These are phyloP conservation scores for Danaus plexippus DNA, from an alignment of 1,140 invertebrate genomes.

Conservation along the genomic window DNA sequence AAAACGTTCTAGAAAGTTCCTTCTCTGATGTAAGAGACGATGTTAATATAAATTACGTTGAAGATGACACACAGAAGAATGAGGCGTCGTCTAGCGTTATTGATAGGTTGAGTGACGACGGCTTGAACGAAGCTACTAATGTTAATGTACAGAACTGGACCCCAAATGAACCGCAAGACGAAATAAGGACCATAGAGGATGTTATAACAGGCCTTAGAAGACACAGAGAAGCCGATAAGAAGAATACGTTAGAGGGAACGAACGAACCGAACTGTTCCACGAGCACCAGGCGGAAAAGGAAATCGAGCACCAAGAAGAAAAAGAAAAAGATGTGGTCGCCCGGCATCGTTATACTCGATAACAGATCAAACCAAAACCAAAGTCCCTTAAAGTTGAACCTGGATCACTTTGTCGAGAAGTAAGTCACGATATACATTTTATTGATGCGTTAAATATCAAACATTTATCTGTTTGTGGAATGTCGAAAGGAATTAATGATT, in stretches of 20 bases:
- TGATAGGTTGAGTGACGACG: slow-evolving; percentile 48
- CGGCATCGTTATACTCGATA: slow-evolving; percentile 55
- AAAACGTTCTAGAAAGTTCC: slow-evolving; percentile 50
- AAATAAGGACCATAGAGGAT: slow-evolving; percentile 48
- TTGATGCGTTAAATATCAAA: background rate
- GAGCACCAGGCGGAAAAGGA: slow-evolving; percentile 41
- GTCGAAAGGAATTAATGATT: too few species aligned
- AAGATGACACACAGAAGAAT: slow-evolving; percentile 49
- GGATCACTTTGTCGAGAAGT: slow-evolving; percentile 67
- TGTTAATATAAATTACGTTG: slow-evolving; percentile 58
- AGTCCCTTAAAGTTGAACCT: slow-evolving; percentile 61
- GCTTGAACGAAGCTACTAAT: slow-evolving; percentile 28
- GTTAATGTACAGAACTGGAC: slow-evolving; percentile 30
- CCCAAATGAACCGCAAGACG: slow-evolving; percentile 30
- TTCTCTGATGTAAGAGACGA: slow-evolving; percentile 49
- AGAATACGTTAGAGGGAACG: slow-evolving; percentile 27
- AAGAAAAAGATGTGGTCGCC: slow-evolving; percentile 63
- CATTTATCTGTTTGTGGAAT: too few species aligned
- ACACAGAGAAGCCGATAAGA: slow-evolving; percentile 41
- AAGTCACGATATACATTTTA: slow-evolving; percentile 14
- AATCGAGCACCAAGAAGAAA: slow-evolving; percentile 41
- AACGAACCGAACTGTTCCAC: slow-evolving; percentile 32
- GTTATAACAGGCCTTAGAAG: slow-evolving; percentile 49
- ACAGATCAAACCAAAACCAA: slow-evolving; percentile 40
- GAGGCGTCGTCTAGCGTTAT: slow-evolving; percentile 56